Evolutionary conservation across 2,888 invertebrate genomes (phyloP), one percentile per base, ranked within the genome.

Genomic region (Tubulanus polymorphus): DNA sequence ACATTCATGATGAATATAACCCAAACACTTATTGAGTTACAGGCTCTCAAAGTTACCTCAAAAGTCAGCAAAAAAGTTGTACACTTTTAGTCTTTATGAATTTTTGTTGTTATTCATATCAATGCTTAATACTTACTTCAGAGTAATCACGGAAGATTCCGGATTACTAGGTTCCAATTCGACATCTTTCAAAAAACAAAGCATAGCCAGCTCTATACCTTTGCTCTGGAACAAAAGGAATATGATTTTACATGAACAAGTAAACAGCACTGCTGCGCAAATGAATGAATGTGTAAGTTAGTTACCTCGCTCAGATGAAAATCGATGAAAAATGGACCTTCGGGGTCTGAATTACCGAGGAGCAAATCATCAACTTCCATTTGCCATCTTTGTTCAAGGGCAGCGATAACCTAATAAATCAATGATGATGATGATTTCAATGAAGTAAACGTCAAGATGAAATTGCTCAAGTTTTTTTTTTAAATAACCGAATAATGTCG

Each of bases 351-450:
- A 41, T 50, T 37, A 1, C 61, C 63, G n/a, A 64, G 58, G 45
- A 63, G 61, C n/a, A 70, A 62, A 25, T 76, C 75, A 27, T 71
- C 63, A 27, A 77, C 64, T 54, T 77, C 77, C 48, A 59, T 67
- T 50, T 69, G 63, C 78, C 78, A 78, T 53, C 72, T 65, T 54
- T 75, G 75, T 60, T 79, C 79, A 52, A 77, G 59, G 51, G 77
- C 79, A 27, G 74, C 77, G 54, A 78, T 56, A 15, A 67, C 66
- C 76, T 77, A 61, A 3, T 63, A 63, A 48, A 37, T n/a, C n/a
- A n/a, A n/a, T n/a, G n/a, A n/a, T n/a, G n/a, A n/a, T n/a, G n/a
- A n/a, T n/a, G n/a, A n/a, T n/a, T n/a, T n/a, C n/a, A n/a, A n/a
- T n/a, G n/a, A n/a, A n/a, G n/a, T n/a, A n/a, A n/a, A n/a, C n/a